These are phyloP conservation scores for Fragum fragum DNA, from an alignment of 2,888 invertebrate species.

Conservation along the genomic window DNA sequence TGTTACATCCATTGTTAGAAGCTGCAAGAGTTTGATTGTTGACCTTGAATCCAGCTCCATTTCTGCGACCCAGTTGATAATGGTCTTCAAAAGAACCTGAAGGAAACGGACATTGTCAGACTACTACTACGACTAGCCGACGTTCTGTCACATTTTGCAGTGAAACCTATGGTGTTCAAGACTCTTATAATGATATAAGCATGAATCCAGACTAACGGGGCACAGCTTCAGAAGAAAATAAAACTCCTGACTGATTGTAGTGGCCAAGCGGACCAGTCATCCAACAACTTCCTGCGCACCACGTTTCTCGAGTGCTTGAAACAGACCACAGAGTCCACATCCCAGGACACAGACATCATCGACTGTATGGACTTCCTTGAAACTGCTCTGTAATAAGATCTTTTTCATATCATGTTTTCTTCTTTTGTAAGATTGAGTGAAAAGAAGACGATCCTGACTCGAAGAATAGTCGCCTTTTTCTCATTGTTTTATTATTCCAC, in stretches of 20 bases:
- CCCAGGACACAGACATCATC: conserved; percentile 46
- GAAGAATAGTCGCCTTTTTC: no score
- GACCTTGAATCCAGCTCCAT: conserved; percentile 53
- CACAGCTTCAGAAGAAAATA: neutral
- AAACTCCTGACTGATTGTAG: conserved; percentile 4
- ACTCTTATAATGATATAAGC: conserved; percentile 21
- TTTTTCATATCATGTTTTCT: neutral
- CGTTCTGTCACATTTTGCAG: conserved; percentile 51
- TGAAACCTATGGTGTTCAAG: conserved; percentile 40
- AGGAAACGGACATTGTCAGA: conserved; percentile 44
- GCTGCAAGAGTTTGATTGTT: conserved; percentile 37
- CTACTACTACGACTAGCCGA: conserved; percentile 52
- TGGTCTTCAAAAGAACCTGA: conserved; percentile 56
- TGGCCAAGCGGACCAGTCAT: conserved; percentile 1
- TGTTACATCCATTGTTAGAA: conserved; percentile 42
- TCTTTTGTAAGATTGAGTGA: neutral
- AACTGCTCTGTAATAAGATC: neutral
- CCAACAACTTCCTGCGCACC: neutral
- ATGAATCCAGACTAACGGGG: conserved; percentile 31
- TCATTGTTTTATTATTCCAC: neutral
- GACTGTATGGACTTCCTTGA: conserved; percentile 44
- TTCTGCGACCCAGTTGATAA: conserved; percentile 48
- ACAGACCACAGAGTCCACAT: conserved; percentile 33
- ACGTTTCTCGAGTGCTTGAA: neutral
- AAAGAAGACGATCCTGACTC: neutral